Base-by-base conservation (phyloP, 1,140 invertebrate genomes). In the Pogonomyrmex barbatus region DNA sequence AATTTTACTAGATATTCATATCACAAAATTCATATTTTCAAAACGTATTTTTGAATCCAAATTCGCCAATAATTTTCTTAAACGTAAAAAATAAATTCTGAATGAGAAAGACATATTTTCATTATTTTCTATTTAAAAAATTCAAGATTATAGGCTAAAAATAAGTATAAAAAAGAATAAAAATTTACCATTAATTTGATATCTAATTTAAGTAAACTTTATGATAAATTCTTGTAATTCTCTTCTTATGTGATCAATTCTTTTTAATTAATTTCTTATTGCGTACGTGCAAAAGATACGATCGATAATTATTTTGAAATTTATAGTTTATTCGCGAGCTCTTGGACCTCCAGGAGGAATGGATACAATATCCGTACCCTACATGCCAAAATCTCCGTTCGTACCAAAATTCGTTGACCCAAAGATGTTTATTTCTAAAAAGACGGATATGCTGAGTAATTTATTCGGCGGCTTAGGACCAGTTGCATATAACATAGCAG, bases 401-500 rank as follows among this genome's bases (percentile, higher is more conserved):
- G 93, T 94, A 12, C 93, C 93, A 12, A 94, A 94, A 88, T 93
- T 94, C 24, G 92, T 94, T 9, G 94, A 94, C 52, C 93, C 94
- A 8, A 92, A 92, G 87, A 52, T 52, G 1, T 93, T 94, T 90
- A 92, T 94, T 8, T 79, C 88, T 12, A 93, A 93, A 62, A 94
- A 95, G 42, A 93, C 93, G 0, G 93, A 94, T 67, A 73, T 94
- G 62, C 24, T 94, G 45, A 91, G 58, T 33, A 94, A 94, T 36
- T 67, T 94, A 1, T 93, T 94, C 60, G 91, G 91, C 42, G 91
- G 92, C 36, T 30, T 91, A 4, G 87, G 87, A 58, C 87, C 92
- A 30, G 84, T 75, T 14, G 50, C 79, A 2, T 86, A 81, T 58
- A 73, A 79, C 17, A n/a, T 14, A 0, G 42, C 79, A 63, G 54